Base-by-base conservation (phyloP, 2,113 vertebrate species). In the Periophthalmus modestus region DNA sequence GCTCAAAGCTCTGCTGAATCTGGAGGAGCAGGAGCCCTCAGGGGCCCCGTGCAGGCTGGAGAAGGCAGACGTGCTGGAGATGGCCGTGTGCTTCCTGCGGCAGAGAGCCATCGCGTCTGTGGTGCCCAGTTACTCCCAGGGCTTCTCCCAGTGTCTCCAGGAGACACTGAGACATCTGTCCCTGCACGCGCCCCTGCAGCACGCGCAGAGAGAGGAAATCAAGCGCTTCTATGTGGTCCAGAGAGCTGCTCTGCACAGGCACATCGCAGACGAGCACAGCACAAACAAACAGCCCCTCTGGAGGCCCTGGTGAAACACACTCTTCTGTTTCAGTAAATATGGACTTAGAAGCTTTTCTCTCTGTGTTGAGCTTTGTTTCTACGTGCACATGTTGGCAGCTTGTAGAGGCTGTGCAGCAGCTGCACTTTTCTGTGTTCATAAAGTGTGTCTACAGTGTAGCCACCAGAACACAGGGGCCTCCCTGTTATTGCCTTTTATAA, bases 1-100 rank as follows among this genome's bases (percentile, higher is more conserved):
- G 82, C 89, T 96, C 36, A 95, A 95, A 50, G 33, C 87, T 66
- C 80, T 93, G 0, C 88, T 95, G 83, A 91, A 77, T 90, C 88
- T 95, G 81, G 91, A 77, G 89, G 87, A 15, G n/a, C 84, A 90
- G 18, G 88, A 95, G 55, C 87, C 88, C 2, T 69, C 19, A 4
- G 84, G 88, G 73, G 88, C 91, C 46, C 86, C 86, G 28, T 85
- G 90, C 47, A 90, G 90, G 76, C 90, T 92, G 78, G 90, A 92
- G 73, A 92, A 93, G 69, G 93, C 93, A 0, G 93, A 93, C 69
- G 86, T 93, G 72, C 72, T 94, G 19, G 92, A 94, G 1, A 54
- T 89, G 87, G 55, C 92, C 0, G 92, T 95, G 62, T 81, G 82
- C 71, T 93, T 94, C 81, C 87, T 94, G 82, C 92, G 88, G 2